Percentiles rank a stretch among this genome's conserved stretches.
These are phyloP conservation scores for Pocillopora damicornis DNA, from an alignment of 64 coral and sea anemone genomes.

Conservation along the genomic window DNA sequence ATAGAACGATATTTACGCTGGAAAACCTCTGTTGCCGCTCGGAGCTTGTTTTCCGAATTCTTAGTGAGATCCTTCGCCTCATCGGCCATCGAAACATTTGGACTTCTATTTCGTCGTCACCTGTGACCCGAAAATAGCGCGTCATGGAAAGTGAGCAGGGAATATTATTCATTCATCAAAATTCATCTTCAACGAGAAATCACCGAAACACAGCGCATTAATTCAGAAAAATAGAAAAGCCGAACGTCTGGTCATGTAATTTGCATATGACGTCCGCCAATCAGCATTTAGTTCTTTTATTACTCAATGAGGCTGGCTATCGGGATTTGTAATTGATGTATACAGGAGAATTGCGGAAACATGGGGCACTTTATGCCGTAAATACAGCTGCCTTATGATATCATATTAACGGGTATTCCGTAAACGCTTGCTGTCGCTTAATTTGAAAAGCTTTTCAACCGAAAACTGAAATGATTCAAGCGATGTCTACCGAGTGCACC, in stretches of 20 bases:
- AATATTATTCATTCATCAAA: slow-evolving; percentile 36
- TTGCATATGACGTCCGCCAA: slow-evolving; percentile 71
- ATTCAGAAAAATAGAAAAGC: slow-evolving; percentile 31
- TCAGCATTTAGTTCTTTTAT: slow-evolving; percentile 42
- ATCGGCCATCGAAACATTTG: slow-evolving; percentile 86
- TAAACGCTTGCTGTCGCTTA: neutral
- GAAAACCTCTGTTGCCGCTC: slow-evolving; percentile 65
- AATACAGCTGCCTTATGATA: slow-evolving; percentile 63
- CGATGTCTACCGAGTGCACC: neutral
- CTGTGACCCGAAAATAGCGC: slow-evolving; percentile 6
- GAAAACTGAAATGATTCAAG: neutral
- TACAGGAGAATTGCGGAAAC: slow-evolving; percentile 60
- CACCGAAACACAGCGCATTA: slow-evolving; percentile 25
- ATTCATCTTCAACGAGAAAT: slow-evolving; percentile 41
- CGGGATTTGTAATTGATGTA: slow-evolving; percentile 64
- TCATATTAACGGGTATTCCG: slow-evolving; percentile 68
- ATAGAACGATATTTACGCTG: slow-evolving; percentile 79
- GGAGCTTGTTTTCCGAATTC: slow-evolving; percentile 62
- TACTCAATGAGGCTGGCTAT: slow-evolving; percentile 56
- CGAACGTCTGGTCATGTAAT: slow-evolving; percentile 44
- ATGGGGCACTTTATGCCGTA: slow-evolving; percentile 44
- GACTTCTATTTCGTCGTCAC: slow-evolving; percentile 13
- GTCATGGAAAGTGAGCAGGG: slow-evolving; percentile 45
- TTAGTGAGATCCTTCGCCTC: slow-evolving; percentile 38
- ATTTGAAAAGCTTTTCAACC: neutral